Evolutionary conservation across 2,888 invertebrate genomes (phyloP), one percentile per base, ranked within the genome.

Genomic region (Scaeva pyrastri): DNA sequence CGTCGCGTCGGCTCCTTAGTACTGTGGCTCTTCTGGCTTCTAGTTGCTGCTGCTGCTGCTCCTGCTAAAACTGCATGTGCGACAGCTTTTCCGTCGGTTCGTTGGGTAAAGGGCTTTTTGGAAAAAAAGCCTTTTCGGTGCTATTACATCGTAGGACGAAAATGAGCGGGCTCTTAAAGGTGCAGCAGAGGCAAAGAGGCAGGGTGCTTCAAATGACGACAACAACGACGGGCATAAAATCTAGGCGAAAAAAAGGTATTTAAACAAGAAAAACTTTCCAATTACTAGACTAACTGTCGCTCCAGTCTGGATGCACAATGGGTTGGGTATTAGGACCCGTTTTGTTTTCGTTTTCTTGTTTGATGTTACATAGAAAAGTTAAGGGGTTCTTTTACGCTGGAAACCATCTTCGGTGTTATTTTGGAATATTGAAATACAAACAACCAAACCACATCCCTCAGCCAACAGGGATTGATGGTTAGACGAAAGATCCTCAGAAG

Each of bases 31-130:
- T 31, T 31, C 31, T 31, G 31, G 31, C 31, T 31, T 31, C 31
- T 31, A 31, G 6, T 31, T 6, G 31, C 7, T 31, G 6, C 36
- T 31, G 5, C 31, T 56, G 36, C 36, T 66, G 12, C 45, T 31
- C 12, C 14, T 36, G 16, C 76, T n/a, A n/a, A n/a, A n/a, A n/a
- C n/a, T 81, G 80, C 72, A 86, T 81, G 48, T 86, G 85, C 86
- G 86, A 86, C 82, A 86, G 86, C 81, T 86, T 86, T 85, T 81
- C 73, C 77, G 58, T 64, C 66, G 79, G 43, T 43, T 39, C 39
- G 43, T 10, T 64, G 62, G 52, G 52, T 52, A 68, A 52, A 75
- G 71, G 85, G 80, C 72, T 75, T 86, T 86, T 85, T 72, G 3
- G 4, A 14, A 10, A 64, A 70, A 80, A 80, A 80, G 68, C 45